These are phyloP conservation scores for Cossypha niveicapilla DNA, from an alignment of 2,797 vertebrate species.

Conservation along the genomic window DNA sequence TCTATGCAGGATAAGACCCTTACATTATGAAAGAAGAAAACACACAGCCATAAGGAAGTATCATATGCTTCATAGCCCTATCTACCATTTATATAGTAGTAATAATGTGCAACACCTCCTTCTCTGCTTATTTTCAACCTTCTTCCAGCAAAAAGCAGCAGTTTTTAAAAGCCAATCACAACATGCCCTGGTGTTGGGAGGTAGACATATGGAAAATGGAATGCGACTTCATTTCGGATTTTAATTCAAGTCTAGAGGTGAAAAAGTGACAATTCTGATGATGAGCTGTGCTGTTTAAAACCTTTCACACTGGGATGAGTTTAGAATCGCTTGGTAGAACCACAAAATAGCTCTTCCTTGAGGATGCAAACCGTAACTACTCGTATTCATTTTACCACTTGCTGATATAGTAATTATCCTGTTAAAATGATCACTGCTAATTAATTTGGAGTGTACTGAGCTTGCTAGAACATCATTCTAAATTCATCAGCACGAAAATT, in stretches of 20 bases:
- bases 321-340: not conserved
- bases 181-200: not conserved
- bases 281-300: not conserved
- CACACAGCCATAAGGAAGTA: not conserved
- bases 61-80: not conserved
- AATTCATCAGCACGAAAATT: conserved; percentile 42
- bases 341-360: not conserved
- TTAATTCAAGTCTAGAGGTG: not conserved
- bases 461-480: conserved; percentile 19
- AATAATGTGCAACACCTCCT: not conserved
- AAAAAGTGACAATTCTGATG: not conserved
- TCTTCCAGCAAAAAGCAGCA: not conserved
- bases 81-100: not conserved
- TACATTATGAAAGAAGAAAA: not conserved
- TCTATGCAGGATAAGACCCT: not conserved
- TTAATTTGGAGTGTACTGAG: conserved; percentile 28
- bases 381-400: conserved; percentile 13
- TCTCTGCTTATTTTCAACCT: not conserved
- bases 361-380: not conserved
- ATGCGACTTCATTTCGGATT: not conserved
- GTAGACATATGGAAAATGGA: not conserved
- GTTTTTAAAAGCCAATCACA: not conserved
- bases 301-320: not conserved
- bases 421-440: conserved; percentile 43
- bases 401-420: conserved; percentile 23